phyloP scores from a whole-genome alignment of 2,797 vertebrate genomes.

The Sebastes itinus region DNA sequence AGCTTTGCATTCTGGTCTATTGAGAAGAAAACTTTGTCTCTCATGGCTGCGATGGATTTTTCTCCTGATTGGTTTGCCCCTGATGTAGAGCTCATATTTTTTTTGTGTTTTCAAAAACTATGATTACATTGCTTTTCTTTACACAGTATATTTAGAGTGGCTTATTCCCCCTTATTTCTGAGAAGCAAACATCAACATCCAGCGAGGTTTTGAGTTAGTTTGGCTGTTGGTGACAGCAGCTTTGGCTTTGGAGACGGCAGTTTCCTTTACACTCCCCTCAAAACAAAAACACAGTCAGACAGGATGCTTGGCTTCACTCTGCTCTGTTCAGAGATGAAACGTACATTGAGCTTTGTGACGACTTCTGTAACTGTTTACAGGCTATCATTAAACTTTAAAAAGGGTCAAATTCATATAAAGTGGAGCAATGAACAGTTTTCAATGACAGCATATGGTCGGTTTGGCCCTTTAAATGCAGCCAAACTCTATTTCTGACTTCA shows the following conservation, averaged over 20 bases:
- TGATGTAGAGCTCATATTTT: not conserved
- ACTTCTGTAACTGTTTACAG: constrained; percentile 41
- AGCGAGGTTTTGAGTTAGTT: not conserved
- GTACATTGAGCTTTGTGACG: not conserved
- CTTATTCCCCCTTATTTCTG: not conserved
- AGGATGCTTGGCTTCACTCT: constrained; percentile 19
- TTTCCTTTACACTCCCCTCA: constrained; percentile 51
- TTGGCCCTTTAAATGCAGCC: constrained; percentile 34
- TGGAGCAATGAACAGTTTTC: constrained; percentile 37
- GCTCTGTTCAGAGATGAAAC: constrained; percentile 22
- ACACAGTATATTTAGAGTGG: not conserved
- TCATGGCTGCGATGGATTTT: not conserved
- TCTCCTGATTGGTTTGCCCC: not conserved
- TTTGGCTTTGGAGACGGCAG: not conserved
- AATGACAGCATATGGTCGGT: constrained; percentile 31
- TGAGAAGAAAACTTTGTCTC: not conserved
- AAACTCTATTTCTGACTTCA: constrained; percentile 40
- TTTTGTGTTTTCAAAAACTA: not conserved
- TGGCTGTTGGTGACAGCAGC: constrained; percentile 19
- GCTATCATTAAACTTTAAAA: constrained; percentile 50
- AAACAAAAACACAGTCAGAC: constrained; percentile 54
- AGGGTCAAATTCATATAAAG: constrained; percentile 33
- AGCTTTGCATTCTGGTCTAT: not conserved
- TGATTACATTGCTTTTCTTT: not conserved
- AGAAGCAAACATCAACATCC: not conserved